These are phyloP conservation scores for Plagiodera versicolora DNA, from an alignment of 2,888 invertebrate species.

Conservation along the genomic window DNA sequence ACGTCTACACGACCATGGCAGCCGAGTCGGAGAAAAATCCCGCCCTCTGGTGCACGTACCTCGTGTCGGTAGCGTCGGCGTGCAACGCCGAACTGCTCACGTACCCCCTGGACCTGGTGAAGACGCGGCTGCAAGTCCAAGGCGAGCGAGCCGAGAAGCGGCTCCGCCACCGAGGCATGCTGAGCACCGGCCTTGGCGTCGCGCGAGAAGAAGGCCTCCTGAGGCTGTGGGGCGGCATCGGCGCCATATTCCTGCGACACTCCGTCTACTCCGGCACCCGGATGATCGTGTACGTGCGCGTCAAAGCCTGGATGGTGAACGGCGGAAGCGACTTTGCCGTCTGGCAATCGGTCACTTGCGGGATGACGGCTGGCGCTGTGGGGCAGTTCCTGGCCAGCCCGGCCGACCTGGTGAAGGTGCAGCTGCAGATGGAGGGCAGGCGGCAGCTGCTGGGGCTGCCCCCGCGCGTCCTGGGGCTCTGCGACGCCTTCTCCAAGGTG, in stretches of 20 bases:
- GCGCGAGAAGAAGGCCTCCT: slow-evolving; percentile 80
- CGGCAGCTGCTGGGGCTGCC: slow-evolving; percentile 78
- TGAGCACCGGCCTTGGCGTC: slow-evolving; percentile 79
- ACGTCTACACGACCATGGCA: no score
- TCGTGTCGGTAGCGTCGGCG: slow-evolving; percentile 70
- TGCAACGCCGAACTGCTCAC: slow-evolving; percentile 80
- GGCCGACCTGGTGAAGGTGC: slow-evolving; percentile 90
- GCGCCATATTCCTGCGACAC: slow-evolving; percentile 87
- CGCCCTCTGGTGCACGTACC: slow-evolving; percentile 60
- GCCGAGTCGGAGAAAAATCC: neutral
- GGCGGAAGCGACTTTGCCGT: slow-evolving; percentile 65
- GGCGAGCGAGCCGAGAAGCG: slow-evolving; percentile 70
- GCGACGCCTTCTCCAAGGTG: slow-evolving; percentile 76
- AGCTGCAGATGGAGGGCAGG: slow-evolving; percentile 91
- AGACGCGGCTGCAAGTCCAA: slow-evolving; percentile 93
- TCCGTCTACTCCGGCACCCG: slow-evolving; percentile 81
- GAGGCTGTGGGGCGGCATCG: slow-evolving; percentile 84
- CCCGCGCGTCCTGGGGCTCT: slow-evolving; percentile 73
- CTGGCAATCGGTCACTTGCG: slow-evolving; percentile 67
- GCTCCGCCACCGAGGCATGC: slow-evolving; percentile 76
- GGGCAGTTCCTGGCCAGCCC: slow-evolving; percentile 92
- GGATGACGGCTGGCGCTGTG: slow-evolving; percentile 78
- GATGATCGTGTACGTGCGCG: slow-evolving; percentile 81
- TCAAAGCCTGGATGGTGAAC: slow-evolving; percentile 71
- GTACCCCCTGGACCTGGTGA: slow-evolving; percentile 93